Evolutionary conservation across 2,797 vertebrate genomes (phyloP).

Genomic region (Syndactyla subalaris): DNA sequence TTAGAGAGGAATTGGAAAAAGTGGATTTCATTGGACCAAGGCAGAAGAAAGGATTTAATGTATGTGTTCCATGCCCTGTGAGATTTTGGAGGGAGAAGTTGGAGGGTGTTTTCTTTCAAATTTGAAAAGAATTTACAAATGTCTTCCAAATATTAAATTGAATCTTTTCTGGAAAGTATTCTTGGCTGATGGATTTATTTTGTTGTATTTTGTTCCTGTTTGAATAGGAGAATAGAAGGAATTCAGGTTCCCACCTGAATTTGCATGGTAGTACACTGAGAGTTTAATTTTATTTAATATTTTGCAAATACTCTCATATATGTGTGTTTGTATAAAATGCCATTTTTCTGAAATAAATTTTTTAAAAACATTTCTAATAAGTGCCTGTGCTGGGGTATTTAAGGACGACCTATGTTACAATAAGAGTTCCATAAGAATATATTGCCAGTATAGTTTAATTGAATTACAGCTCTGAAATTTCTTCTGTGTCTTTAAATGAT

Average conservation of each 20-base stretch:
- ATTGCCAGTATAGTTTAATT: neutral
- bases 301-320: neutral
- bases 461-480: neutral
- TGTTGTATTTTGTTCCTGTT: neutral
- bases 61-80: fast-evolving
- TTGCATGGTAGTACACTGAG: neutral
- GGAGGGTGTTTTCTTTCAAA: neutral
- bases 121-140: neutral
- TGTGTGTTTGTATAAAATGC: neutral
- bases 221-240: neutral
- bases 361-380: neutral
- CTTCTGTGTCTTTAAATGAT: neutral
- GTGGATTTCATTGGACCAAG: neutral
- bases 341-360: neutral
- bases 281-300: neutral
- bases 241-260: neutral
- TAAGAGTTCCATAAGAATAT: neutral
- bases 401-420: neutral
- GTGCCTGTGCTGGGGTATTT: neutral
- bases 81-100: neutral
- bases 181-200: neutral
- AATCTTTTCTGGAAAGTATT: neutral
- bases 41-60: neutral
- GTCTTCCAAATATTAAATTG: neutral
- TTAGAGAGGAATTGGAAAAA: neutral